These are phyloP conservation scores for Muschampia plurimacula DNA, from an alignment of 2,888 invertebrate genomes.

Conservation along the genomic window DNA sequence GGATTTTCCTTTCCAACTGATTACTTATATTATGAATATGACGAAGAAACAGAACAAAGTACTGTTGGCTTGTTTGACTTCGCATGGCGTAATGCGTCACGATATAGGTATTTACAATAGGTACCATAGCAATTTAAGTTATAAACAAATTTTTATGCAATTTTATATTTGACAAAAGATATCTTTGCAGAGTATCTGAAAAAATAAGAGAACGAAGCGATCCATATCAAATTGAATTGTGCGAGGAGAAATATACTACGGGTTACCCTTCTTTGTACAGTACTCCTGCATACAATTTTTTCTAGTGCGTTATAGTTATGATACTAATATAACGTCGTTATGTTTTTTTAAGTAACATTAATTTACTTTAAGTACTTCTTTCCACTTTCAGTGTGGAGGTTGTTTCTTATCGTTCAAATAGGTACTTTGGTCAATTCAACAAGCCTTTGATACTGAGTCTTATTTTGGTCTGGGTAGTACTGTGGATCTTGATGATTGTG, in stretches of 20 bases:
- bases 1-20: conserved; percentile 45
- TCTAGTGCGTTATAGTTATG: conserved; percentile 66
- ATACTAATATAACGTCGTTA: neutral
- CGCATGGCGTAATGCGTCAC: conserved; percentile 45
- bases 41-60: conserved; percentile 29
- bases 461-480: conserved; percentile 57
- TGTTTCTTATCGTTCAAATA: conserved; percentile 56
- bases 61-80: conserved; percentile 42
- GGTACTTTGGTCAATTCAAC: conserved; percentile 57
- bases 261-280: conserved; percentile 63
- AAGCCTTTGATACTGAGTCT: conserved; percentile 54
- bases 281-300: conserved; percentile 75
- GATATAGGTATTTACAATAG: neutral
- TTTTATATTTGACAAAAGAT: neutral
- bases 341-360: neutral
- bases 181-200: conserved; percentile 37
- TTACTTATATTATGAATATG: conserved; percentile 41
- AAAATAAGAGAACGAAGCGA: conserved; percentile 31
- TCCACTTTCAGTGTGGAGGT: conserved; percentile 66
- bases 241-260: conserved; percentile 63
- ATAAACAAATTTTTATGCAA: neutral
- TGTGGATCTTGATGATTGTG: conserved; percentile 64
- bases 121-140: neutral
- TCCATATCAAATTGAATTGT: conserved; percentile 55
- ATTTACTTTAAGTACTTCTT: neutral